Evolutionary conservation across 2,113 vertebrate species (phyloP).

Genomic region (Cinclus mexicanus): DNA sequence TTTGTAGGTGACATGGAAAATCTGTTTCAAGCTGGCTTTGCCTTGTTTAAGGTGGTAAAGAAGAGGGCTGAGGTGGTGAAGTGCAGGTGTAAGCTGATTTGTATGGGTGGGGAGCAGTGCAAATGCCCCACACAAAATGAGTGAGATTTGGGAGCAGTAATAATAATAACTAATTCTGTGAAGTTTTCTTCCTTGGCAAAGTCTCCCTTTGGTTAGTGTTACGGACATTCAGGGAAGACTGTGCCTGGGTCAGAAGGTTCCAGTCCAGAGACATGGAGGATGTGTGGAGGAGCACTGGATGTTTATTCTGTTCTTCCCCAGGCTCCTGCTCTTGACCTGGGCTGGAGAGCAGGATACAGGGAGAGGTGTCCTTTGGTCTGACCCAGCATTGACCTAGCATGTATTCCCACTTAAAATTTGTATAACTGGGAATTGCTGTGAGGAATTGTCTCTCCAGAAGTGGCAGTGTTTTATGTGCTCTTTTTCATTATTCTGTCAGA

Average conservation of each 20-base stretch:
- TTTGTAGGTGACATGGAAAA: background rate
- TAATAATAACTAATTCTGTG: background rate
- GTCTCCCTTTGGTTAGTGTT: background rate
- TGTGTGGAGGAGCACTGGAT: background rate
- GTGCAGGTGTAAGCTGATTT: background rate
- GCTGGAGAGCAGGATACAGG: background rate
- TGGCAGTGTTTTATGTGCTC: background rate
- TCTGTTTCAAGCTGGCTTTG: background rate
- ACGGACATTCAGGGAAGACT: background rate
- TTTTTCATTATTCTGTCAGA: background rate
- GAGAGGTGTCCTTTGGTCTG: background rate
- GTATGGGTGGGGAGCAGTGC: background rate
- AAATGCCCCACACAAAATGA: background rate
- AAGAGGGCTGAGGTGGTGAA: background rate
- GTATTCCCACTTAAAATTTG: background rate
- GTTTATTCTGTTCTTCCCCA: background rate
- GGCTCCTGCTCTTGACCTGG: background rate
- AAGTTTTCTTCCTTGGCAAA: background rate
- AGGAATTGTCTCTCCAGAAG: background rate
- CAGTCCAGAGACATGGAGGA: background rate
- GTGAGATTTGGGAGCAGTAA: background rate
- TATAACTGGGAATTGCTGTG: background rate
- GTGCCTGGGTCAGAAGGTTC: background rate
- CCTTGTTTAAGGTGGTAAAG: background rate
- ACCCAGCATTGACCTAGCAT: background rate